phyloP scores from a whole-genome alignment of 1,140 invertebrate genomes.

The Acromyrmex charruanus region DNA sequence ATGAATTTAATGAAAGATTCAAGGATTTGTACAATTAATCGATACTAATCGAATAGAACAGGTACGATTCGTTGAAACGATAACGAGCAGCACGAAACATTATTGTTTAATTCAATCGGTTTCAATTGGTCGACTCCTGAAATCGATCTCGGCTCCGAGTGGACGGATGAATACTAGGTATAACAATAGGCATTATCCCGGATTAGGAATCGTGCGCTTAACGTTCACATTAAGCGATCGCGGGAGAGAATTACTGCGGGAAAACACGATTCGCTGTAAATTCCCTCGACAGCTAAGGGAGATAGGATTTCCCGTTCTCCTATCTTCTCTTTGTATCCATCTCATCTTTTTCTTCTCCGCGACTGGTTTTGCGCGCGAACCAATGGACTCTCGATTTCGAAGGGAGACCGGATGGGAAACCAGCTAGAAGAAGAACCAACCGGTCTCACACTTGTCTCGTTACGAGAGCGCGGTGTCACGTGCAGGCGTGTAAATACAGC shows the following conservation, averaged over 20 bases:
- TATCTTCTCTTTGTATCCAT: not conserved
- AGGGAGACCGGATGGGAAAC: conserved; percentile 62
- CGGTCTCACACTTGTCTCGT: conserved; percentile 69
- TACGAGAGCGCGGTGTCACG: conserved; percentile 70
- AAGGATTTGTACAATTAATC: conserved; percentile 20
- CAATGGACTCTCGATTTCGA: conserved; percentile 79
- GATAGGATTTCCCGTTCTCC: conserved; percentile 6
- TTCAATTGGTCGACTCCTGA: conserved; percentile 29
- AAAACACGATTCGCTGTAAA: conserved; percentile 73
- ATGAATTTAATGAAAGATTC: not conserved
- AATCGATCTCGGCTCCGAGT: conserved; percentile 30
- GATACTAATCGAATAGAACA: not conserved
- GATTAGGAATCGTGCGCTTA: conserved; percentile 62
- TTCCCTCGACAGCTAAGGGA: conserved; percentile 55
- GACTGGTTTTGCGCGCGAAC: conserved; percentile 76
- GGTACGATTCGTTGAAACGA: conserved; percentile 29
- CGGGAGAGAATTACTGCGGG: conserved; percentile 69
- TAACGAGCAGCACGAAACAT: conserved; percentile 20
- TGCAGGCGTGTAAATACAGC: conserved; percentile 59
- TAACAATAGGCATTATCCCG: conserved; percentile 52
- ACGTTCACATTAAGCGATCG: conserved; percentile 40
- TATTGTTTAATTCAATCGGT: conserved; percentile 51
- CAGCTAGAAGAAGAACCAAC: conserved; percentile 59
- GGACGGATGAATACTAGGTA: not conserved
- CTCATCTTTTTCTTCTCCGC: conserved; percentile 65